phyloP scores from a whole-genome alignment of 2,797 vertebrate species.

The Microchirus variegatus region DNA sequence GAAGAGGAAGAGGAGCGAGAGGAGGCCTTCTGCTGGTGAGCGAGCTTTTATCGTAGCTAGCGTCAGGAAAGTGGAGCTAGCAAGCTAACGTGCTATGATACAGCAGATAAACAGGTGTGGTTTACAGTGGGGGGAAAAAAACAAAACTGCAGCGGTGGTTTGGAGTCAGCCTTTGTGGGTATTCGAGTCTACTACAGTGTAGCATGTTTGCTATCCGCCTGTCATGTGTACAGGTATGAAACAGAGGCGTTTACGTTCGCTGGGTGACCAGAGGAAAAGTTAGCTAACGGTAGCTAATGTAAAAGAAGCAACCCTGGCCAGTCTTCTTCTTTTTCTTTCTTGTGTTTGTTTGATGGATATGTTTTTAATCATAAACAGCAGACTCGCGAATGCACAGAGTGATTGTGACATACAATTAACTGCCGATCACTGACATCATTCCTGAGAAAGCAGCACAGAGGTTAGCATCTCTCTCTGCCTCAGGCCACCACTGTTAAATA shows the following conservation, averaged over 20 bases:
- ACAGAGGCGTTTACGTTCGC: slow-evolving; percentile 21
- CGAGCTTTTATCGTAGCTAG: slow-evolving; percentile 36
- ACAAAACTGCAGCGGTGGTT: background rate
- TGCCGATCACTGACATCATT: no score
- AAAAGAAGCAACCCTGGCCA: slow-evolving; percentile 28
- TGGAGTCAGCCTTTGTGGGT: background rate
- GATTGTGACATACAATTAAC: no score
- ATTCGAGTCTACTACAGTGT: background rate
- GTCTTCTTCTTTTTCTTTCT: background rate
- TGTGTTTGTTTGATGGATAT: background rate
- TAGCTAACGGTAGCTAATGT: slow-evolving; percentile 50
- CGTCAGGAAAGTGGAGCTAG: slow-evolving; percentile 32
- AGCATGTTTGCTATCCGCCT: background rate
- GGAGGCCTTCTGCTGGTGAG: slow-evolving; percentile 62
- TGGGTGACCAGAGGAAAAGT: slow-evolving; percentile 31
- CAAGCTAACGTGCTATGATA: slow-evolving; percentile 57
- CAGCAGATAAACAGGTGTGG: slow-evolving; percentile 40
- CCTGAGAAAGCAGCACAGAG: background rate
- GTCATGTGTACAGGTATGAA: slow-evolving; percentile 13
- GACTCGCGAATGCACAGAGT: no score
- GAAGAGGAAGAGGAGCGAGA: background rate
- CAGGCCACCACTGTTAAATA: no score
- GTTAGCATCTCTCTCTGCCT: background rate
- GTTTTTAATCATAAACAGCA: no score
- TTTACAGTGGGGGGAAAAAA: background rate